A percentile compares a stretch with the other conserved stretches of the same genome.
These are phyloP conservation scores for Poeciliopsis gracilis DNA, from an alignment of 2,797 vertebrate species.

Conservation along the genomic window DNA sequence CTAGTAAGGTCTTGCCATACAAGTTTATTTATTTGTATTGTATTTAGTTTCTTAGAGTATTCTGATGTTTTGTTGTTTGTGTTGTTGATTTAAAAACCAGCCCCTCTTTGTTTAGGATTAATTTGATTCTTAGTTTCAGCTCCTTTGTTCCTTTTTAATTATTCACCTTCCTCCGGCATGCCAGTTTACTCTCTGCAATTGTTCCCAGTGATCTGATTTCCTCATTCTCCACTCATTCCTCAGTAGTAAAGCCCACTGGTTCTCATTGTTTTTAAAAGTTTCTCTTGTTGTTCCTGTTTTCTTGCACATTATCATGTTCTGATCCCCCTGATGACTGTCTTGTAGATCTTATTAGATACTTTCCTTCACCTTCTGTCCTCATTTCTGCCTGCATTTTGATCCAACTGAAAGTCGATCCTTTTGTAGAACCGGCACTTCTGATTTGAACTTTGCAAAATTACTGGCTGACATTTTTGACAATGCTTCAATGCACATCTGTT, in stretches of 20 bases:
- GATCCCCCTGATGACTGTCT: neutral
- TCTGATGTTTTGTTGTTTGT: neutral
- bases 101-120: neutral
- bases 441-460: neutral
- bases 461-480: neutral
- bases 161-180: neutral
- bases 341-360: neutral
- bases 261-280: neutral
- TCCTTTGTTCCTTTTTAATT: constrained; percentile 1
- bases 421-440: neutral
- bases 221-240: neutral
- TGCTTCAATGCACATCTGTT: neutral
- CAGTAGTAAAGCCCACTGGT: neutral
- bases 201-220: neutral
- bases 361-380: neutral
- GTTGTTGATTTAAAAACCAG: no score
- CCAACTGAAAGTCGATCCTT: neutral
- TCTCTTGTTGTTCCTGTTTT: neutral
- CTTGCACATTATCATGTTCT: neutral
- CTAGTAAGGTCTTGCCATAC: neutral
- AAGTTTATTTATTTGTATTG: neutral
- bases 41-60: neutral
- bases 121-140: neutral
- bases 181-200: neutral
- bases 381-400: neutral